A percentile compares a stretch with the other conserved stretches of the same genome.
Conservation (phyloP, 2,797 vertebrate genomes). For the Crax fasciolata region DNA sequence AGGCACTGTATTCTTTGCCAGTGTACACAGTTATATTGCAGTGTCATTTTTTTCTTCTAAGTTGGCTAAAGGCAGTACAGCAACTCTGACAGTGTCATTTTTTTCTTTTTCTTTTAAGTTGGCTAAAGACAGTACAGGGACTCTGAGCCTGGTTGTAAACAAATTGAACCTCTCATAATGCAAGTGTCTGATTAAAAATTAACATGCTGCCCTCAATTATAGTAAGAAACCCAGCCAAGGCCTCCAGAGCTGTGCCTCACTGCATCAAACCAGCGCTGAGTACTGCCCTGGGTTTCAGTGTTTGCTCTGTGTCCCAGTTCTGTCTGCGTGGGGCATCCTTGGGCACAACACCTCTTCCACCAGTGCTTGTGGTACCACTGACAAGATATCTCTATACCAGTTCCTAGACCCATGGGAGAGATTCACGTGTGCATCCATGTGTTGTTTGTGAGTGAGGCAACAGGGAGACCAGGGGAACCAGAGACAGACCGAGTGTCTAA, state of each 20-base stretch:
- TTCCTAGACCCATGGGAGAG: not conserved
- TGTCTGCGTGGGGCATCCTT: not conserved
- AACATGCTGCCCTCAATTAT: not conserved
- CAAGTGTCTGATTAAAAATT: conserved; percentile 43
- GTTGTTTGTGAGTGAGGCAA: not conserved
- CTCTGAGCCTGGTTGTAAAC: not conserved
- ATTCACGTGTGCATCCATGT: not conserved
- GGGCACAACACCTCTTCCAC: not conserved
- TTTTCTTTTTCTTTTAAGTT: not conserved
- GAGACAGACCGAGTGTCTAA: not conserved
- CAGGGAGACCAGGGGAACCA: not conserved
- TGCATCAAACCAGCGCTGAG: not conserved
- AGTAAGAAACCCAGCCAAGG: not conserved
- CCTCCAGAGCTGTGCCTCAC: not conserved
- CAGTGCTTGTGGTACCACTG: not conserved
- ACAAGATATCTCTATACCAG: not conserved
- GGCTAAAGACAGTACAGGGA: not conserved
- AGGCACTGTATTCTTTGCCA: conserved; percentile 22
- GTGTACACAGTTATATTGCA: not conserved
- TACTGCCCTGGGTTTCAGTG: not conserved
- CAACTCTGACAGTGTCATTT: not conserved
- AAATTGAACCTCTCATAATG: not conserved
- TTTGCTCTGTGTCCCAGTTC: not conserved
- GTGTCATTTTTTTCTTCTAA: not conserved
- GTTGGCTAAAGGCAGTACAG: not conserved